Percentiles rank a stretch among this genome's conserved stretches.
Conservation (phyloP, 2,888 invertebrate species). For the Agonopterix alstromeriana region DNA sequence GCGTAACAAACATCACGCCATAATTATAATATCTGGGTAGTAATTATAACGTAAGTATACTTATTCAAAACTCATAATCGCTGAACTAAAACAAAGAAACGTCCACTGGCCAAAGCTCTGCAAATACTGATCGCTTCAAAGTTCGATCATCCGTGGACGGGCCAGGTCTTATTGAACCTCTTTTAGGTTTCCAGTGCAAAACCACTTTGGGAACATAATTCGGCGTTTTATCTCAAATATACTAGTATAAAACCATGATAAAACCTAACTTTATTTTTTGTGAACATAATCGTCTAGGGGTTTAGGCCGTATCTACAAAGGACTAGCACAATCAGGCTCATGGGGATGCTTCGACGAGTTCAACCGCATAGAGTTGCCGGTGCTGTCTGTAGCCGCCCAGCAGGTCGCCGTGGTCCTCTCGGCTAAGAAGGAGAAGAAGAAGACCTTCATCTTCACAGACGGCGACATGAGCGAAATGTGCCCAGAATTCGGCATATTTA, state of each 20-base stretch:
- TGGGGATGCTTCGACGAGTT: conserved; percentile 99
- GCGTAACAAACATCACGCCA: too few relatives aligned
- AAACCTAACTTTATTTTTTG: neutral
- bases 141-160: too few relatives aligned
- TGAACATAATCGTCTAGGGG: conserved; percentile 76
- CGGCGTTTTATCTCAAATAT: too few relatives aligned
- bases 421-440: conserved; percentile 95
- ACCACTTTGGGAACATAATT: too few relatives aligned
- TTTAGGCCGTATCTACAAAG: conserved; percentile 96
- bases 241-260: neutral
- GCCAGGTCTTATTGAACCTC: too few relatives aligned
- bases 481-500: conserved; percentile 97
- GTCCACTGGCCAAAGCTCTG: too few relatives aligned
- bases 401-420: conserved; percentile 95
- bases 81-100: too few relatives aligned
- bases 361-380: conserved; percentile 95
- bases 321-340: conserved; percentile 95
- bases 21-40: too few relatives aligned
- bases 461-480: conserved; percentile 95
- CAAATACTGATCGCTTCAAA: too few relatives aligned
- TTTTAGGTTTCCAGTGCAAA: too few relatives aligned
- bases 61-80: too few relatives aligned
- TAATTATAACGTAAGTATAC: too few relatives aligned
- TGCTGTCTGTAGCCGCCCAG: conserved; percentile 92
- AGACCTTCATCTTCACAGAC: conserved; percentile 94